phyloP scores from a whole-genome alignment of 53 echinoderm and acorn worm genomes.

The Stichopus horrens region DNA sequence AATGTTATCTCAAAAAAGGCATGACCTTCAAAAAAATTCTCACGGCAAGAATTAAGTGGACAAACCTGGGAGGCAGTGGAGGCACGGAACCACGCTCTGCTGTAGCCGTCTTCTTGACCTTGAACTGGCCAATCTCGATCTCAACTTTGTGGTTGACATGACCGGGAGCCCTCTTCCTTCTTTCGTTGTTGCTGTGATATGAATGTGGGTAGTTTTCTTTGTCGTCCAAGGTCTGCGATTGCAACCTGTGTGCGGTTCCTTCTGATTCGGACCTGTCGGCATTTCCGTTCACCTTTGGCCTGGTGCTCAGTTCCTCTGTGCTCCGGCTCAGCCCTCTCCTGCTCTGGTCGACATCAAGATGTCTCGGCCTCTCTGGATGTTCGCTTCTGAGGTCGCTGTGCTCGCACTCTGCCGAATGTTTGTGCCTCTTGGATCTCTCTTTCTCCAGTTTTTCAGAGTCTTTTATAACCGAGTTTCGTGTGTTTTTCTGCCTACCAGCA shows the following conservation, averaged over 20 bases:
- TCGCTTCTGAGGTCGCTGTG: neutral
- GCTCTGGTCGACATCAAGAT: neutral
- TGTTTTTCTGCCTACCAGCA: neutral
- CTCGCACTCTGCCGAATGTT: neutral
- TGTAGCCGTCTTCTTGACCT: slow-evolving; percentile 67
- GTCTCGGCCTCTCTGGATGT: neutral
- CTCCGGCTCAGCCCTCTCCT: slow-evolving; percentile 22
- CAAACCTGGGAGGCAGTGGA: slow-evolving; percentile 91
- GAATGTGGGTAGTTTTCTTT: slow-evolving; percentile 37
- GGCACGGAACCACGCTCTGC: slow-evolving; percentile 68
- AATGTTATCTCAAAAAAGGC: too few relatives aligned
- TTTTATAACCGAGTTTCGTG: slow-evolving; percentile 35
- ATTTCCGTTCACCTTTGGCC: slow-evolving; percentile 13
- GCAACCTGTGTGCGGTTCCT: neutral
- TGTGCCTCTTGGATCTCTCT: slow-evolving; percentile 35
- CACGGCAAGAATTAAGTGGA: neutral
- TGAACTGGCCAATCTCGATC: slow-evolving; percentile 90
- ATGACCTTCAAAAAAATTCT: too few relatives aligned
- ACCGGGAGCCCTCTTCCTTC: slow-evolving; percentile 86
- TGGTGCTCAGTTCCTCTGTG: slow-evolving; percentile 32
- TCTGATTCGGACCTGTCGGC: neutral
- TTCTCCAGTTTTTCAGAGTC: slow-evolving; percentile 34
- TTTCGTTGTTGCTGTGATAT: slow-evolving; percentile 48
- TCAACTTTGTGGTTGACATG: slow-evolving; percentile 94
- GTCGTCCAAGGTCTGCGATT: slow-evolving; percentile 12